phyloP scores from a whole-genome alignment of 2,888 invertebrate genomes.

The Cheilosia impressa region DNA sequence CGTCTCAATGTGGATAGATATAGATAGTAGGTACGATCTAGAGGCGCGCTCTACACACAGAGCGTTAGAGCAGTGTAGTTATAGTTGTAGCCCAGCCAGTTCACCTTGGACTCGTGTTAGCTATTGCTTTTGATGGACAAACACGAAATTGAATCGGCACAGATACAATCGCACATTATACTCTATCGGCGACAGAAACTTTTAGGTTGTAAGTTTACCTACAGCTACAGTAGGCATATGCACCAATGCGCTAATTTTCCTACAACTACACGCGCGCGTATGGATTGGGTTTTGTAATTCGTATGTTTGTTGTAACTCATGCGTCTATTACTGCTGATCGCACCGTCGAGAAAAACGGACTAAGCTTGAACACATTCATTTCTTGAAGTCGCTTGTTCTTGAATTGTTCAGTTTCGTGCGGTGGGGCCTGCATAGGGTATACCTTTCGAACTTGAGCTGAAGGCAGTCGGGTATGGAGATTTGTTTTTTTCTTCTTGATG shows the following conservation, averaged over 20 bases:
- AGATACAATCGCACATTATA: conserved; percentile 5
- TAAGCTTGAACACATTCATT: conserved; percentile 38
- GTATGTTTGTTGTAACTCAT: conserved; percentile 48
- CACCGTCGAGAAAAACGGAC: conserved; percentile 11
- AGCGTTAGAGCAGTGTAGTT: conserved; percentile 60
- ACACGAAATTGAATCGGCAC: conserved; percentile 70
- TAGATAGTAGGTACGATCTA: conserved; percentile 14
- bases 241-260: conserved; percentile 65
- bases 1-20: conserved; percentile 47
- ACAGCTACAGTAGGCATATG: conserved; percentile 58
- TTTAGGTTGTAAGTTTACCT: conserved; percentile 40
- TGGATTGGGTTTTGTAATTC: conserved; percentile 2
- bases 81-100: conserved; percentile 61
- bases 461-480: conserved; percentile 54
- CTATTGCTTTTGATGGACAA: conserved; percentile 67
- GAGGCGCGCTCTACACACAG: conserved; percentile 55
- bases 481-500: conserved; percentile 6
- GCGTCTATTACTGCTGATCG: conserved; percentile 27
- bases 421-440: conserved; percentile 9
- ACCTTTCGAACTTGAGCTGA: conserved; percentile 60
- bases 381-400: conserved; percentile 50
- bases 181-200: conserved; percentile 26
- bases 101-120: conserved; percentile 73
- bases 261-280: conserved; percentile 30
- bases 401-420: conserved; percentile 33